phyloP scores from a whole-genome alignment of 2,888 invertebrate species.

The Frankliniella fusca region DNA sequence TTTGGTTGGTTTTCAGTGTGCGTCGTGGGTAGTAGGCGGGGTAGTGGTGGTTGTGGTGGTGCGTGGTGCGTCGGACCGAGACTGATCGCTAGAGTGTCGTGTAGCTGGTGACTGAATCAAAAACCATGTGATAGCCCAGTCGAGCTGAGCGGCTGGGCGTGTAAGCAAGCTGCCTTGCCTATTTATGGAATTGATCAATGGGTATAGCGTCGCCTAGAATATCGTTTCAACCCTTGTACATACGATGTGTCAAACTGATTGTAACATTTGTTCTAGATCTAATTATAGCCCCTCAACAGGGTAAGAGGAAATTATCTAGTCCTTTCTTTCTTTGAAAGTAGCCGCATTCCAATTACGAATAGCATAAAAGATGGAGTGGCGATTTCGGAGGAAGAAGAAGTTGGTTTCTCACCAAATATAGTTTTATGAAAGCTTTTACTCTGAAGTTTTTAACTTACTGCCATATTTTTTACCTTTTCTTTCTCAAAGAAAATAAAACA shows the following conservation, averaged over 20 bases:
- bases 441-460: background rate
- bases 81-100: too few relatives aligned
- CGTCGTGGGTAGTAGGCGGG: too few relatives aligned
- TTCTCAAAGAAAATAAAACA: background rate
- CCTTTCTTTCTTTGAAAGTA: background rate
- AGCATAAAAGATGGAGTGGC: background rate
- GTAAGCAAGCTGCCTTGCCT: background rate
- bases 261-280: background rate
- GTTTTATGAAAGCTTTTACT: background rate
- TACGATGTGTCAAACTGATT: background rate
- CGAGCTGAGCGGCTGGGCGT: background rate
- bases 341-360: background rate
- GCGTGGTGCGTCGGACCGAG: too few relatives aligned
- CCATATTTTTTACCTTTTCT: background rate
- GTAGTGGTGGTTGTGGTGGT: too few relatives aligned
- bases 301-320: constrained; percentile 18
- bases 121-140: constrained; percentile 11
- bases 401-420: constrained; percentile 2
- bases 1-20: too few relatives aligned
- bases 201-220: background rate
- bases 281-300: background rate
- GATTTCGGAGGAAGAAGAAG: background rate
- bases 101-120: background rate
- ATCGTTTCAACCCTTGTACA: background rate
- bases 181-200: background rate